These are phyloP conservation scores for Burhinus oedicnemus DNA, from an alignment of 2,113 vertebrate genomes.

Conservation along the genomic window DNA sequence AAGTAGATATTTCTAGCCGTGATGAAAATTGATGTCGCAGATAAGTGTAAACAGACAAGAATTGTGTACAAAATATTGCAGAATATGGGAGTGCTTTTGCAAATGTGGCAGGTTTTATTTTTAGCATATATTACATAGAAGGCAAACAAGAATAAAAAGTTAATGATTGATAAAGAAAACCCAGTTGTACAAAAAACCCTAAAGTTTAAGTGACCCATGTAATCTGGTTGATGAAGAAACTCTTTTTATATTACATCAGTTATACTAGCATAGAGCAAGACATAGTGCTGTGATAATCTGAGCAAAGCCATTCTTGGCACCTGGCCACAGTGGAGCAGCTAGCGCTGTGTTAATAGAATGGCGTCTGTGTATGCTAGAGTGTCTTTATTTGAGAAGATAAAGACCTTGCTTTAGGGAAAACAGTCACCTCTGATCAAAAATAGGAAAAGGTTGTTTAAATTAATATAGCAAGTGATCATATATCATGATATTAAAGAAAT, in stretches of 20 bases:
- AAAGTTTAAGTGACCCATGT: background rate
- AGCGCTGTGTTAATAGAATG: background rate
- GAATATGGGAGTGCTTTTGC: background rate
- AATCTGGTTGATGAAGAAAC: background rate
- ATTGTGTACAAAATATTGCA: background rate
- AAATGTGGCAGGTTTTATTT: background rate
- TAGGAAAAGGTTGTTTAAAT: background rate
- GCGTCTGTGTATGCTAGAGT: background rate
- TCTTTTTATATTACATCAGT: background rate
- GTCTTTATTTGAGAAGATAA: background rate
- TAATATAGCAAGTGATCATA: background rate
- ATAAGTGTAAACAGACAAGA: background rate
- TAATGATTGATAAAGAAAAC: background rate
- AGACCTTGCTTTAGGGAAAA: background rate
- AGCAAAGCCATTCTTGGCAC: background rate
- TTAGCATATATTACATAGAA: background rate
- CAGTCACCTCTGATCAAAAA: background rate
- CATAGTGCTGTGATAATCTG: background rate
- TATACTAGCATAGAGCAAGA: background rate
- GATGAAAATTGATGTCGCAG: background rate
- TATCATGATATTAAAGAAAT: background rate
- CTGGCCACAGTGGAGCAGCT: background rate
- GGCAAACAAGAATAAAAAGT: background rate
- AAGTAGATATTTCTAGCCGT: background rate
- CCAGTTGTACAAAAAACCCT: background rate